Evolutionary conservation across 2,888 invertebrate species (phyloP).

Genomic region (Xanthorhoe spadicearia): DNA sequence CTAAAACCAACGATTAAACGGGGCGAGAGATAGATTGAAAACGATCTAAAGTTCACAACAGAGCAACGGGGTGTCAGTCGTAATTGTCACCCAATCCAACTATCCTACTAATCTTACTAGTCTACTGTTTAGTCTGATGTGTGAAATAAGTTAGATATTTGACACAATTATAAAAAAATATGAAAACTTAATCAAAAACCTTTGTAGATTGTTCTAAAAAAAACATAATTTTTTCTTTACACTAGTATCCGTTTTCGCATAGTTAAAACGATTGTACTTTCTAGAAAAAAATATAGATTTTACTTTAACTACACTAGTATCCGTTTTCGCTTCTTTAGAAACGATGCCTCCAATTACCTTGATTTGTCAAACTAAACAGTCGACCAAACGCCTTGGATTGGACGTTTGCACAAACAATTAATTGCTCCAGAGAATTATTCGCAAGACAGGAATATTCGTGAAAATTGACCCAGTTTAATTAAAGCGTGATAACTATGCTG

Average conservation of each 20-base stretch:
- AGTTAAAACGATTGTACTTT: too few species aligned
- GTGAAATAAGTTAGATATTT: too few species aligned
- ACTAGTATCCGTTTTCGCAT: too few species aligned
- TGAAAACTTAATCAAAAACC: too few species aligned
- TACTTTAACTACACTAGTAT: too few species aligned
- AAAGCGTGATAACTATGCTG: conserved; percentile 33
- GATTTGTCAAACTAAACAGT: conserved; percentile 65
- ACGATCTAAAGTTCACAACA: conserved; percentile 11
- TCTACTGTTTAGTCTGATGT: too few species aligned
- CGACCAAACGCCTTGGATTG: conserved; percentile 49
- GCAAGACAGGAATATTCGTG: conserved; percentile 32
- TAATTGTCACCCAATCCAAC: conserved; percentile 15
- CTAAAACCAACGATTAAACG: conserved; percentile 9
- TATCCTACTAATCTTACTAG: neutral
- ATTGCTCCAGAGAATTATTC: conserved; percentile 50
- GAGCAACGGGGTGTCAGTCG: neutral
- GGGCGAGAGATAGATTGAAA: conserved; percentile 18
- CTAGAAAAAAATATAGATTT: too few species aligned
- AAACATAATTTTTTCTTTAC: too few species aligned
- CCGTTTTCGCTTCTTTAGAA: conserved; percentile 18
- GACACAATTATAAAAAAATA: too few species aligned
- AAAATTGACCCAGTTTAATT: conserved; percentile 33
- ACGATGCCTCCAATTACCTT: conserved; percentile 55
- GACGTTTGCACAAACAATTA: conserved; percentile 54
- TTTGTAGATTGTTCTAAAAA: too few species aligned